Evolutionary conservation across 1,140 invertebrate species (phyloP), one percentile per base, ranked within the genome.

Genomic region (Cyphomyrmex costatus): DNA sequence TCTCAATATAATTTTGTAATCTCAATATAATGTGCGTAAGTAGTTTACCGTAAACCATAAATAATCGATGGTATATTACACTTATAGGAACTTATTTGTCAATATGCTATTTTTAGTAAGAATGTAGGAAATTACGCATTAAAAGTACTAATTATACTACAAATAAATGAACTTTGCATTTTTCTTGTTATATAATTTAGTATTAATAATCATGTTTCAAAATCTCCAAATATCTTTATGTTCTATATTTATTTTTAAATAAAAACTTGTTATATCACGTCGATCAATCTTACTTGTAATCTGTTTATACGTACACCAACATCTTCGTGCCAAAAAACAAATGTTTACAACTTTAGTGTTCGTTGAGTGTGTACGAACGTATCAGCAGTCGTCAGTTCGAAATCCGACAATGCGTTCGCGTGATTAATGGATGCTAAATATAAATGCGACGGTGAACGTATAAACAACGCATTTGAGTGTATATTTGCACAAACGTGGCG

Each of bases 341-440:
- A 83, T 74, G 79, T 83, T 83, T 83, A 74, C 19, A 60, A 21
- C 42, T 83, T 73, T 21, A 19, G 8, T 56, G 49, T 33, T 80
- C 63, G 49, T 53, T 14, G 24, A 82, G 65, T 82, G 33, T 30
- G 24, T 30, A 56, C 4, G 21, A 30, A 83, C 56, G n/a, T 61
- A 83, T 61, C 79, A 36, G 4, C 53, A 58, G 36, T 60, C 79
- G 68, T 71, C 53, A 79, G 61, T 16, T 60, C 33, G 42, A 61
- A n/a, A 24, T 33, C 16, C 70, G 27, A 83, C 79, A 83, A 83
- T 83, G 27, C 79, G 19, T 73, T 74, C 36, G 53, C 19, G 33
- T 56, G 79, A 73, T 83, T 74, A 83, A 83, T 83, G 56, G 53
- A 61, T 8, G 53, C 79, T 83, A 83, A 83, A 83, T 83, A 74